Conservation (phyloP, 2,797 vertebrate species). For the Meriones psammophilus region DNA sequence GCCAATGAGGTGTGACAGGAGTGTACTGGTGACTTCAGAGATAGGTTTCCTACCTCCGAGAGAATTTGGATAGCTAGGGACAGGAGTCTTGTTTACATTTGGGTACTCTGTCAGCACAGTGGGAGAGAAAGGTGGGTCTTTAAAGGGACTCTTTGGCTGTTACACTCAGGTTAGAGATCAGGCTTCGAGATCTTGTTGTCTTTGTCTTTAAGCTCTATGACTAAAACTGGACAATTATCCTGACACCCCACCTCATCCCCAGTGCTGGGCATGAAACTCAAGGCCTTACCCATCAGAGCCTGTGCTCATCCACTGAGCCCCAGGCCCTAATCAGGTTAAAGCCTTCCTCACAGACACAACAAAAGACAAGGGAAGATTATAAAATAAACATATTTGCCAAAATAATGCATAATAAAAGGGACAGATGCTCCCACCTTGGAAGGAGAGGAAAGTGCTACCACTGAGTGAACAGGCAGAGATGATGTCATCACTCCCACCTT, state of each 20-base stretch:
- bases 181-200: background rate
- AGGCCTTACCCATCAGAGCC: background rate
- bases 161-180: background rate
- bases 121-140: slow-evolving; percentile 39
- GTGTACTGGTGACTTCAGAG: background rate
- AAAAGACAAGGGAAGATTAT: background rate
- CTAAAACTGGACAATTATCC: background rate
- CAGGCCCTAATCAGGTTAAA: background rate
- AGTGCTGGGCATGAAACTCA: background rate
- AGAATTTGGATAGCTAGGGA: background rate
- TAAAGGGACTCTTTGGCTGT: background rate
- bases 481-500: background rate
- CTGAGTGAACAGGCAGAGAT: background rate
- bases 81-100: background rate
- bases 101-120: background rate
- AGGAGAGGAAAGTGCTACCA: background rate
- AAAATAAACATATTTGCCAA: background rate
- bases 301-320: background rate
- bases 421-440: background rate
- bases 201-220: background rate
- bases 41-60: background rate
- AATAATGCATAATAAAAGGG: background rate
- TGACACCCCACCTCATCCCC: too few relatives aligned
- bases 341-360: background rate
- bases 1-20: background rate